Conservation (phyloP, 2,797 vertebrate genomes). For the Synanceia verrucosa region DNA sequence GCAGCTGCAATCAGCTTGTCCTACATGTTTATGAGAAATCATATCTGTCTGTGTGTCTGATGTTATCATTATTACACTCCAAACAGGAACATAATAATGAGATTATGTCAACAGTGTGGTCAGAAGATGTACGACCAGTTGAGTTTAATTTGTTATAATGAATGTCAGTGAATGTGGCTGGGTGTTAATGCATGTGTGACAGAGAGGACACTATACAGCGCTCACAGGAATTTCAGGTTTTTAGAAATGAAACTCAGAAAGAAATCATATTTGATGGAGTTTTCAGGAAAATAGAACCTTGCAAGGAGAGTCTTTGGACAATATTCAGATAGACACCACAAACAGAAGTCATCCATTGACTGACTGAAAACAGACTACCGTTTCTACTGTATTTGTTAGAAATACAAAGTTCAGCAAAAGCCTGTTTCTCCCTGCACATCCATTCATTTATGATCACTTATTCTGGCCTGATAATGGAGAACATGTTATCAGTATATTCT, state of each 20-base stretch:
- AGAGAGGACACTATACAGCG: not conserved
- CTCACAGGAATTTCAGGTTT: not conserved
- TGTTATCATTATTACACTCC: slow-evolving; percentile 8
- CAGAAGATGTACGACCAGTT: slow-evolving; percentile 9
- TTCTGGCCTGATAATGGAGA: not conserved
- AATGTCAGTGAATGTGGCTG: not conserved
- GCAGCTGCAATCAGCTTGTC: slow-evolving; percentile 6
- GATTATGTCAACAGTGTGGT: not conserved
- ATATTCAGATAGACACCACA: not conserved
- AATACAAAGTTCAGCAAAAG: not conserved
- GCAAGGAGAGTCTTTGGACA: not conserved
- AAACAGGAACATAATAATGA: slow-evolving; percentile 10
- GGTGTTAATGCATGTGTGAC: not conserved
- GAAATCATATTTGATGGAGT: not conserved
- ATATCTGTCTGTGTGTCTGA: slow-evolving; percentile 3
- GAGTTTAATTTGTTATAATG: slow-evolving; percentile 21
- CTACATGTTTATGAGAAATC: not conserved
- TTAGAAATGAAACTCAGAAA: not conserved
- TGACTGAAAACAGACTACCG: not conserved
- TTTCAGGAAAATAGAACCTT: not conserved
- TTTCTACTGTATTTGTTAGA: not conserved
- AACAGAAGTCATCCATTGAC: not conserved
- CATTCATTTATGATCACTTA: not conserved
- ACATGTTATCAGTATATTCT: not conserved
- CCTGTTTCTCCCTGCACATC: not conserved